Base-by-base conservation (phyloP, 2,888 invertebrate species). In the Sceliomorpha sp. region DNA sequence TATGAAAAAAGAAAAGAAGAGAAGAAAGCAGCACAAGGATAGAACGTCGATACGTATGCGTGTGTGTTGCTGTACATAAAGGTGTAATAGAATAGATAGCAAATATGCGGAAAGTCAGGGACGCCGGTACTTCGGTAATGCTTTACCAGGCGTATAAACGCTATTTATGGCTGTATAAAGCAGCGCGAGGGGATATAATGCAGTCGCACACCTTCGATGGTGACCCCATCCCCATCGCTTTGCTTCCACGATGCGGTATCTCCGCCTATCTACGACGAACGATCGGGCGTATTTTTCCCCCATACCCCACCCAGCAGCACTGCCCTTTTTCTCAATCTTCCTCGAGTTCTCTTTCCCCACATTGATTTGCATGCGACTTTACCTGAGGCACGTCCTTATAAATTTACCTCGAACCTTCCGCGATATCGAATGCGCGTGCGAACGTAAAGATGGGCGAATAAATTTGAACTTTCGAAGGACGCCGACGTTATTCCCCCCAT, bases 101-200 rank as follows among this genome's bases (percentile, higher is more conserved):
- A 76, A 75, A 81, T 80, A 83, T 79, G 77, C 77, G 78, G 72
- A 71, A 81, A 81, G 78, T 77, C 79, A 77, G 80, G 74, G 66
- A 73, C 74, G 76, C 56, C 70, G 74, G 76, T 78, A 78, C 79
- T 82, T 82, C 80, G 77, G 80, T 82, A 82, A 83, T 82, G 82
- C 83, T 83, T 83, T 82, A 81, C 80, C 77, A 80, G 79, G 79
- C 82, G 79, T 82, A 84, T 83, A 84, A 85, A 85, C 84, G 81
- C 84, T 85, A 85, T 85, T 85, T 85, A 85, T 83, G 83, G 82
- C 82, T 80, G 82, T 82, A 85, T 85, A 85, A 85, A 85, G 78
- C 82, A 82, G 72, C 79, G 82, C 81, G 80, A 81, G 79, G 74
- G 79, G 77, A 78, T 82, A 81, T 82, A 81, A 82, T 78, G 77